Conservation (phyloP, 2,113 vertebrate species). For the Gobius niger region DNA sequence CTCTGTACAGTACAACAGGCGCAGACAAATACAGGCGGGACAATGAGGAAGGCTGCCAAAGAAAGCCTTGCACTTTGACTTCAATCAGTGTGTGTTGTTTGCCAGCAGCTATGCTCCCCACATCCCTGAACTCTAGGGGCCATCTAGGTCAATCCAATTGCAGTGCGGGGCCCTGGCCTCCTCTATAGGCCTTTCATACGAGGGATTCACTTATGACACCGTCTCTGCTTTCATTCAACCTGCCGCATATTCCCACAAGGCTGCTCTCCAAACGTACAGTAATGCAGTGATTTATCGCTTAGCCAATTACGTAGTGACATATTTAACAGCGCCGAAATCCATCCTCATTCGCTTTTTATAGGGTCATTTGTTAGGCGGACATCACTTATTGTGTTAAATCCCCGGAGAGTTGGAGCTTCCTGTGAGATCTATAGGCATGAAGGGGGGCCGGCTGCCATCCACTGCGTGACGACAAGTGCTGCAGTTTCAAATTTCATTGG, state of each 20-base stretch:
- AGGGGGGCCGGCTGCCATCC: too few relatives aligned
- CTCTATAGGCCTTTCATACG: slow-evolving; percentile 20
- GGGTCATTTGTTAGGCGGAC: background rate
- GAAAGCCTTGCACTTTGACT: slow-evolving; percentile 49
- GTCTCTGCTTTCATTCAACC: background rate
- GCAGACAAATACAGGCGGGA: background rate
- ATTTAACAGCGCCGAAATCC: background rate
- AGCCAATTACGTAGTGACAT: background rate
- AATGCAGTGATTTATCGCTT: background rate
- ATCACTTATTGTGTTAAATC: background rate
- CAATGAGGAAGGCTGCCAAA: slow-evolving; percentile 1
- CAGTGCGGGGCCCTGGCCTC: slow-evolving; percentile 12
- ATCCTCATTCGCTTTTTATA: background rate
- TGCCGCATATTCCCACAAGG: slow-evolving; percentile 7
- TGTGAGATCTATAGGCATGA: background rate
- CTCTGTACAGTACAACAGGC: background rate
- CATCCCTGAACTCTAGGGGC: slow-evolving; percentile 27
- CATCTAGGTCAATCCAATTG: slow-evolving; percentile 47
- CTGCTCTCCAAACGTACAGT: background rate
- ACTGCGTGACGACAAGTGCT: too few relatives aligned
- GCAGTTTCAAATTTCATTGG: too few relatives aligned
- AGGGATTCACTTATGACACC: slow-evolving; percentile 3
- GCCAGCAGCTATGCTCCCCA: slow-evolving; percentile 36
- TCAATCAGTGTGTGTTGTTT: slow-evolving; percentile 61
- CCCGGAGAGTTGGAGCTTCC: background rate